Evolutionary conservation across 2,113 vertebrate genomes (phyloP).

Genomic region (Thunnus maccoyii): DNA sequence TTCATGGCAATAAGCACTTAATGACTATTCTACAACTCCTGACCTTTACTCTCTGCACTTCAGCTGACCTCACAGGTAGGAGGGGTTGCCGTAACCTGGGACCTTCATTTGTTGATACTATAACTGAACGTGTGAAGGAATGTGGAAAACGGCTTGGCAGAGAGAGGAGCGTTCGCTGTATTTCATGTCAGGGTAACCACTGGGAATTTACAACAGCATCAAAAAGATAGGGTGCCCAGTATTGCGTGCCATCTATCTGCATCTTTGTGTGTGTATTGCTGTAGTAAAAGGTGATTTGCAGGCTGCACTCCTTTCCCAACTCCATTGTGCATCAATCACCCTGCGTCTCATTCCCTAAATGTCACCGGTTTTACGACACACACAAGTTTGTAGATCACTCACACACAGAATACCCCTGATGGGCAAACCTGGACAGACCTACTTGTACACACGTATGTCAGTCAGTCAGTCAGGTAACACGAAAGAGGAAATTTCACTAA

Average conservation of each 20-base stretch:
- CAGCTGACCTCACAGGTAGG: slow-evolving; percentile 28
- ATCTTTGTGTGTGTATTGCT: slow-evolving; percentile 37
- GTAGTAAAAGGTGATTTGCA: slow-evolving; percentile 73
- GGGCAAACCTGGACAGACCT: not conserved
- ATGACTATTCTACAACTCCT: slow-evolving; percentile 12
- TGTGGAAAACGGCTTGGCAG: not conserved
- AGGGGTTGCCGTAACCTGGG: not conserved
- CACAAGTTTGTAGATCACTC: slow-evolving; percentile 1
- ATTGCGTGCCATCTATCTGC: slow-evolving; percentile 26
- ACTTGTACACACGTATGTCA: not conserved
- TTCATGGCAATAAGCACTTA: slow-evolving; percentile 16
- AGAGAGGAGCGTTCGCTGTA: slow-evolving; percentile 3
- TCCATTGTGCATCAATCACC: slow-evolving; percentile 64
- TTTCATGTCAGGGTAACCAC: slow-evolving; percentile 40
- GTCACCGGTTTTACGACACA: slow-evolving; percentile 61
- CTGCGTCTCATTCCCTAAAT: slow-evolving; percentile 55
- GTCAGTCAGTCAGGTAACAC: not conserved
- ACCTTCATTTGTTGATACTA: not conserved
- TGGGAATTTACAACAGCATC: slow-evolving; percentile 59
- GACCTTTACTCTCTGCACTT: slow-evolving; percentile 24
- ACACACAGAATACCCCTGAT: not conserved
- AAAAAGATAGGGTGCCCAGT: slow-evolving; percentile 58
- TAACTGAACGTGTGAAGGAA: not conserved
- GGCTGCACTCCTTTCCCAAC: slow-evolving; percentile 13
- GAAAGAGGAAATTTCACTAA: not conserved